These are phyloP conservation scores for Chrysomallon squamiferum DNA, from an alignment of 1,140 invertebrate species.

Conservation along the genomic window DNA sequence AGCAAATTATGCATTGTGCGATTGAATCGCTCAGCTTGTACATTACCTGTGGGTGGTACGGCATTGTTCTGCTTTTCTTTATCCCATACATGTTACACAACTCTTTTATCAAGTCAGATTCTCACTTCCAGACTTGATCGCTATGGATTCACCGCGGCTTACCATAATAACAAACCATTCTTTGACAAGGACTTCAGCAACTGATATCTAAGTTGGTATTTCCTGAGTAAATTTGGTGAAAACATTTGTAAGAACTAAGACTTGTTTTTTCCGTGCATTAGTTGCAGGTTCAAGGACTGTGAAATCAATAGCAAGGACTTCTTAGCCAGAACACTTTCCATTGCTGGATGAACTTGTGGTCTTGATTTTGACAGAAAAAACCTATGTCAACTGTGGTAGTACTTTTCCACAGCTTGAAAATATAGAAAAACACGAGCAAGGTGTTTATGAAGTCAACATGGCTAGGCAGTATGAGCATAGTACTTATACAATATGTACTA, in stretches of 20 bases:
- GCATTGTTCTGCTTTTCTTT: constrained; percentile 19
- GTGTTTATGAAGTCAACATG: too few relatives aligned
- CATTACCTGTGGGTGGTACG: constrained; percentile 34
- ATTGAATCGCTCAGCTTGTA: constrained; percentile 30
- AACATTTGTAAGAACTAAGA: constrained; percentile 23
- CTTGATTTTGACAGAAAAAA: constrained; percentile 18
- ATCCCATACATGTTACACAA: constrained; percentile 21
- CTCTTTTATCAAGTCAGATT: constrained; percentile 13
- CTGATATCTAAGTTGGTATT: constrained; percentile 21
- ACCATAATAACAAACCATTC: constrained; percentile 24
- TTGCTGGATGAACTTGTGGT: constrained; percentile 2
- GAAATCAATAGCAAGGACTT: constrained; percentile 21
- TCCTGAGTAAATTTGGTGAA: constrained; percentile 24
- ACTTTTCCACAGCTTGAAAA: constrained; percentile 13
- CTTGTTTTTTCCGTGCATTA: constrained; percentile 14
- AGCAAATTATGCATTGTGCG: constrained; percentile 29
- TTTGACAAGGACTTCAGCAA: constrained; percentile 10
- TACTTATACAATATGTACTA: too few relatives aligned
- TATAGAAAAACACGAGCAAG: too few relatives aligned
- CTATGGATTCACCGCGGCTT: constrained; percentile 15
- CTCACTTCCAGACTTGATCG: constrained; percentile 23
- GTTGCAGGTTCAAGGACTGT: constrained; percentile 14
- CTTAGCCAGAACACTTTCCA: constrained; percentile 13
- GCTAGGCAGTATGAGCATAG: too few relatives aligned
- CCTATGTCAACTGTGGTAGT: constrained; percentile 12